Conservation (phyloP, 1,140 invertebrate species). For the Cherax destructor region DNA sequence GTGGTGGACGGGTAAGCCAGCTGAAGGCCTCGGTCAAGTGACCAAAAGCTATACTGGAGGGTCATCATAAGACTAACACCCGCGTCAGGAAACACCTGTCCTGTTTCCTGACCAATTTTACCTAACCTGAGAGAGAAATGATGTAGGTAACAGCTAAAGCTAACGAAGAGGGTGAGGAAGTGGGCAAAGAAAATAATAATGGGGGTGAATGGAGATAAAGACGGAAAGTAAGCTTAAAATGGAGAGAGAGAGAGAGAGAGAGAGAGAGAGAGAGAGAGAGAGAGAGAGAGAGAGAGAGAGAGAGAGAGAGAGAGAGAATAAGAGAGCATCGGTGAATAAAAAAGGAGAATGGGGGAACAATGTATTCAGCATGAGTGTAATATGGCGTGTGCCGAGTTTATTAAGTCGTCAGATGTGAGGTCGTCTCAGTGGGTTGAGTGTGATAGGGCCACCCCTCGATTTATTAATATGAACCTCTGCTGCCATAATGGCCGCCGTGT, state of each 20-base stretch:
- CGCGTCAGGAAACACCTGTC: no score
- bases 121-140: no score
- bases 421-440: constrained; percentile 8
- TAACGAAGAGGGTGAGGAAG: not conserved
- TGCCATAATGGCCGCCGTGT: not conserved
- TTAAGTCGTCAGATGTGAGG: constrained; percentile 36
- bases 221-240: not conserved
- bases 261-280: not conserved
- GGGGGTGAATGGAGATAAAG: not conserved
- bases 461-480: constrained; percentile 33
- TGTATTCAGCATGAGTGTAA: no score
- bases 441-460: constrained; percentile 13
- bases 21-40: no score
- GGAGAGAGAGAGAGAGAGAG: not conserved
- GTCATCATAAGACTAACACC: no score
- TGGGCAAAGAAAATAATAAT: not conserved
- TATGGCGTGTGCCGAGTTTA: constrained; percentile 19
- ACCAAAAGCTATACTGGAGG: no score
- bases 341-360: not conserved
- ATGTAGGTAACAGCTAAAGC: no score
- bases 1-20: no score
- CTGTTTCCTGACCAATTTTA: no score
- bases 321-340: not conserved
- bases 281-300: not conserved
- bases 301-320: not conserved